Base-by-base conservation (phyloP, 2,888 invertebrate species). In the Drosophila crucigera region DNA sequence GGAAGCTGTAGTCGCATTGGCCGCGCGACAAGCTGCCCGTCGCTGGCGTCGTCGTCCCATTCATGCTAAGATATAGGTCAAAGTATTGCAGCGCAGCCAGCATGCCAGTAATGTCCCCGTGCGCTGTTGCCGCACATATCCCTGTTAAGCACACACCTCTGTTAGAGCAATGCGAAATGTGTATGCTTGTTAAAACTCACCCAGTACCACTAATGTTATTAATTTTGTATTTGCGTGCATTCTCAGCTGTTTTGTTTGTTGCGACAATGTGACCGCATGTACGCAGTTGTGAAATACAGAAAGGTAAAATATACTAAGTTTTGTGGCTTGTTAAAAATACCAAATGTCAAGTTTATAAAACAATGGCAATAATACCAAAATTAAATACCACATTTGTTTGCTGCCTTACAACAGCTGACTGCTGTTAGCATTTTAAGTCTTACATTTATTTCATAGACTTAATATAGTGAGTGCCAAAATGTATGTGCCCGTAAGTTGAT, bases 1-100 rank as follows among this genome's bases (percentile, higher is more conserved):
- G 54, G 53, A 93, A 93, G n/a, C 80, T 79, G 62, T 92, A 93
- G 0, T 76, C 73, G 19, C 91, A 86, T 19, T 86, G 84, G 0
- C 93, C 93, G 10, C 87, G 87, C 0, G 88, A 81, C 3, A 43
- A 78, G 81, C 60, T 63, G 39, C 49, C 22, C 69, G 79, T 22
- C 14, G 22, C 7, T 47, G 22, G 49, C 4, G 80, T 9, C 25
- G 47, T 25, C 28, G 47, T 52, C 3, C 82, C 83, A 39, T 85
- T 89, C 1, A 65, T 47, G 61, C 76, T 49, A 31, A 76, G 31
- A 75, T 82, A n/a, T 25, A 84, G 47, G 22, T 86, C 78, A 28
- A 86, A 66, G 64, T 83, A 84, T 41, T 84, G 61, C 53, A 90
- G 67, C 16, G 0, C 78, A 73, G 6, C 58, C 1, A 83, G 61